Evolutionary conservation across 2,113 vertebrate species (phyloP), one percentile per base, ranked within the genome.

Genomic region (Pseudorasbora parva): DNA sequence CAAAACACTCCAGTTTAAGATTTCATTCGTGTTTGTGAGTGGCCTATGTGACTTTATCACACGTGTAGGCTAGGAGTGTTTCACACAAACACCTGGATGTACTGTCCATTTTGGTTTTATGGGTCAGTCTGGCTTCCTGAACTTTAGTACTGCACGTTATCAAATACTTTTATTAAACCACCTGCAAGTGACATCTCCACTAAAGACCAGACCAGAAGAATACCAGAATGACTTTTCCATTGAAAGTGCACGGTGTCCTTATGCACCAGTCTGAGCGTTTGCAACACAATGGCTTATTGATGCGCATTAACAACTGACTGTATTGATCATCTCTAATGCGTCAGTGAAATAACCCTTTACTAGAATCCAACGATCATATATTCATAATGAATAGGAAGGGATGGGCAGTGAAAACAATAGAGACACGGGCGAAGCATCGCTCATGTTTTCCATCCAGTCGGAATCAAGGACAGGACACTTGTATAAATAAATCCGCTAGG

Each of bases 21-120:
- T 37, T 49, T 23, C 27, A 37, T 54, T 23, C 11, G 43, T 78
- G 78, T 84, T 27, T 86, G 73, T 49, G 47, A 84, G 43, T 19
- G 74, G 57, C 41, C 41, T 87, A 62, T 81, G 47, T 12, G 71
- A 64, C 27, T 86, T 33, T 64, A 91, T 90, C 92, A 93, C 87
- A 87, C 89, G 92, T 81, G 86, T 86, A 75, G 87, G 82, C 86
- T 87, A 88, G 91, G 92, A 87, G 91, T 78, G 37, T 83, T 92
- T 92, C 88, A 88, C 76, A 89, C 25, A 27, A 30, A 30, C 71
- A 49, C 71, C 23, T 73, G 43, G 49, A 73, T 41, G 9, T 21
- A 68, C 64, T 37, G 81, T 79, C 60, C 6, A n/a, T 49, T 10
- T n/a, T 6, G n/a, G n/a, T n/a, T n/a, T n/a, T n/a, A n/a, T n/a